Evolutionary conservation across 2,113 vertebrate species (phyloP), one percentile per base, ranked within the genome.

Genomic region (Petaurus breviceps): DNA sequence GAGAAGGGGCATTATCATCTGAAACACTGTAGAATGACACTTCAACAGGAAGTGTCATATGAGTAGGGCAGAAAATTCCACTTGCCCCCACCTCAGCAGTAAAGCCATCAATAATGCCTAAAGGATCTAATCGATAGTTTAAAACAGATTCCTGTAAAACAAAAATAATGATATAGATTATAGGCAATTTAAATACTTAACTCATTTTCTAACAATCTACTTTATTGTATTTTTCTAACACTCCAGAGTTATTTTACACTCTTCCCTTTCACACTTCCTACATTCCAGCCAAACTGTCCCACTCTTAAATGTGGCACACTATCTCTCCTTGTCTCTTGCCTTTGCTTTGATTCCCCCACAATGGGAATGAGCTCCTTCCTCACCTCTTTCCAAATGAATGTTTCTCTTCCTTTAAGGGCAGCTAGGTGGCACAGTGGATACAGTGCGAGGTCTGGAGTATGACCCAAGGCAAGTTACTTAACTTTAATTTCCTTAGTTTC

Each of bases 1-100:
- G 99, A 98, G 99, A 99, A 92, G 99, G 99, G 55, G 99, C 99
- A 6, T 99, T 99, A 98, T 99, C 99, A 93, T 99, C 99, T 0
- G 99, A 99, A 98, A 99, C 99, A 2, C 99, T 99, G 99, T 99
- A 99, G 99, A 99, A 99, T 0, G 99, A 99, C 98, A 99, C 99
- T 90, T 99, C 99, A 49, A 99, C 99, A 11, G 99, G 99, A 97
- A 99, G 99, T 97, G 99, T 99, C 99, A 99, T 99, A 98, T 99
- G 99, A 14, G 99, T 99, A 95, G 99, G 99, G 98, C 99, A 99
- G 96, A 99, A 99, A 92, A 99, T 98, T 94, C 99, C 99, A 14
- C 99, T 99, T 46, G 99, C 99, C 77, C 99, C 99, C 22, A 99
- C 99, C 98, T 99, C 99, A 0, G 99, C 99, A 51, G 99, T 99